A percentile compares a stretch with the other conserved stretches of the same genome.
Evolutionary conservation across 2,797 vertebrate genomes (phyloP).

Genomic region (Lithobates sylvaticus): DNA sequence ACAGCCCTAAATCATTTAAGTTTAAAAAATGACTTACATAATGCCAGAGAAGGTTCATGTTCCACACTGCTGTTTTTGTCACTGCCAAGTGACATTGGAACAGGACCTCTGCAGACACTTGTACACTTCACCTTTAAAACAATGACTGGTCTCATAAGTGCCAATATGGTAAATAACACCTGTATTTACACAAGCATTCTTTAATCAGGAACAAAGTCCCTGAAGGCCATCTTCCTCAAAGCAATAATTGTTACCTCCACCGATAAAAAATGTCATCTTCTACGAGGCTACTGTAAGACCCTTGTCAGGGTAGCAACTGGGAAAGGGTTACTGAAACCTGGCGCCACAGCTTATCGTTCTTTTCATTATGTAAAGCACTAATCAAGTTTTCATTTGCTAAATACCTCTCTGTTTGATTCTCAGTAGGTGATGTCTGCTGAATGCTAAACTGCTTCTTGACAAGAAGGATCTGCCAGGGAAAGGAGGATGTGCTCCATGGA

Average conservation of each 20-base stretch:
- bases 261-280: background rate
- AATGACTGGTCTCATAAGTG: no score
- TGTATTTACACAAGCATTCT: background rate
- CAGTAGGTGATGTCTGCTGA: slow-evolving; percentile 56
- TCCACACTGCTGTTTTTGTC: no score
- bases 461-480: slow-evolving; percentile 33
- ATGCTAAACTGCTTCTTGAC: slow-evolving; percentile 54
- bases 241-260: background rate
- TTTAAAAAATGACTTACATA: no score
- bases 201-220: background rate
- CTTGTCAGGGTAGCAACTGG: background rate
- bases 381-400: slow-evolving; percentile 61
- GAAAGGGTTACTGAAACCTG: slow-evolving; percentile 47
- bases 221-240: background rate
- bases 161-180: no score
- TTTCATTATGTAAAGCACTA: slow-evolving; percentile 59
- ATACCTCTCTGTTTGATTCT: slow-evolving; percentile 62
- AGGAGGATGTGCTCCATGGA: background rate
- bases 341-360: slow-evolving; percentile 41
- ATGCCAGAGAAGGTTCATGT: no score
- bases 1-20: no score
- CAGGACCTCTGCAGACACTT: no score
- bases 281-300: background rate
- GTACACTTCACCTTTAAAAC: no score
- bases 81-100: no score